These are phyloP conservation scores for Merluccius polli DNA, from an alignment of 2,797 vertebrate species.

Conservation along the genomic window DNA sequence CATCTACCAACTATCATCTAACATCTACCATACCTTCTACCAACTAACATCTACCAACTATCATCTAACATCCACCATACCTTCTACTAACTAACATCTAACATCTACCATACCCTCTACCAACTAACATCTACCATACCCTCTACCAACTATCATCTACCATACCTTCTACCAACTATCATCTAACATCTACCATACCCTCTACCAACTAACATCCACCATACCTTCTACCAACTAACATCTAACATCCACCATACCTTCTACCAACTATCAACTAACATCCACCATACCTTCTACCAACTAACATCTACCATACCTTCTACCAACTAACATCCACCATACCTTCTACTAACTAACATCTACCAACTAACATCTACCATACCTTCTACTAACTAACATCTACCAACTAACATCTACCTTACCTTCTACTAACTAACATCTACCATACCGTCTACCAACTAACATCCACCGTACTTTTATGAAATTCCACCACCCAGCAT, in stretches of 20 bases:
- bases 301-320: no score
- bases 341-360: no score
- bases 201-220: no score
- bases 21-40: not conserved
- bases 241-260: no score
- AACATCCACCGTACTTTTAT: not conserved
- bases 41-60: not conserved
- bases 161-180: not conserved
- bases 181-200: not conserved
- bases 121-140: not conserved
- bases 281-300: no score
- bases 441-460: not conserved
- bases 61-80: not conserved
- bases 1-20: no score
- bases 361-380: not conserved
- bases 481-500: not conserved
- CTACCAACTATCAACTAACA: no score
- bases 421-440: no score
- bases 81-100: not conserved
- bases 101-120: not conserved
- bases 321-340: no score
- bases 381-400: not conserved
- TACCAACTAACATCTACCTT: no score
- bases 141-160: not conserved
- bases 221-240: no score